Evolutionary conservation across 2,888 invertebrate species (phyloP), one percentile per base, ranked within the genome.

Genomic region (Ophion ellenae): DNA sequence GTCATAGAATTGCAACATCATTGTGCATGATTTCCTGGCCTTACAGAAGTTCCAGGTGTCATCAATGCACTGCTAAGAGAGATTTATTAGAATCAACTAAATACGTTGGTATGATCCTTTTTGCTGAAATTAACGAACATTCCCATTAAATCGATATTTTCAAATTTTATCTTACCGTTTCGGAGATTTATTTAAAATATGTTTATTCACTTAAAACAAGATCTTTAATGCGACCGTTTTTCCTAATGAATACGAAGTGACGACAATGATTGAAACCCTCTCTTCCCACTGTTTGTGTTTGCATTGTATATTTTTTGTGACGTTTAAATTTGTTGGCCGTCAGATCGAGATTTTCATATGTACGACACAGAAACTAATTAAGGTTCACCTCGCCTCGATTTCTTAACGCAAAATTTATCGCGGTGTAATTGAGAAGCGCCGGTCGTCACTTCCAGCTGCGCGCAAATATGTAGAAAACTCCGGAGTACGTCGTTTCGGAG

Each of bases 401-500:
- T 45, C 20, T 24, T 59, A 64, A 9, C 2, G 40, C 32, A 24
- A 63, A 71, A 63, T 79, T 63, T 36, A 71, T 70, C 11, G 17
- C 47, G 2, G 14, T 20, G 14, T 20, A 70, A 47, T 53, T 20
- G 70, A 71, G 53, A 79, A 79, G 28, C 11, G 2, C 3, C 28
- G 45, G 9, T 67, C 28, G 45, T 78, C 69, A 24, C 32, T 69
- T 45, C 11, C 61, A 78, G 17, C 28, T 28, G 59, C 40, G 69
- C 45, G 20, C 32, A 63, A 71, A 32, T 24, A 77, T 36, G 40
- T 36, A 69, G 53, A 79, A 53, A 63, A 64, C 32, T 36, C 17
- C 14, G n/a, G 24, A 79, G 32, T 61, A 63, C 47, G 63, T 63
- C 70, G 24, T 63, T 70, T 28, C 20, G 14, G 63, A 71, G 63